A percentile compares a stretch with the other conserved stretches of the same genome.
phyloP scores from a whole-genome alignment of 2,888 invertebrate species.

The Parapristionchus giblindavisi region DNA sequence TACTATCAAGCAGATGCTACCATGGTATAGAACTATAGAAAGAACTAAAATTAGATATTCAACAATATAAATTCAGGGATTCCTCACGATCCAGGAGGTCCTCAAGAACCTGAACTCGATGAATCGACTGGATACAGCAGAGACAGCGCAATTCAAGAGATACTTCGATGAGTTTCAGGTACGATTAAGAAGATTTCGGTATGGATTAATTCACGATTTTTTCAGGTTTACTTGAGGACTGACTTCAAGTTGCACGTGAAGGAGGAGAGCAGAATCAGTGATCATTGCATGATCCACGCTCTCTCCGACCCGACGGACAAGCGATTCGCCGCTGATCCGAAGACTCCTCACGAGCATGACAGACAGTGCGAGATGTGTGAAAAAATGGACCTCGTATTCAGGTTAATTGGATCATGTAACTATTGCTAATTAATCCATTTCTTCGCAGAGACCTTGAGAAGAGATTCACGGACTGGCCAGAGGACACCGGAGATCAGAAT shows the following conservation, averaged over 20 bases:
- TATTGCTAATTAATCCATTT: no score
- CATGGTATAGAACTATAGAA: neutral
- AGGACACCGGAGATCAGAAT: no score
- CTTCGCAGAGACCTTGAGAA: neutral
- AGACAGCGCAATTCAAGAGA: neutral
- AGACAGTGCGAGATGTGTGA: conserved; percentile 39
- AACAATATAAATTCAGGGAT: neutral
- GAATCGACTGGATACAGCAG: neutral
- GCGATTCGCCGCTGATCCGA: neutral
- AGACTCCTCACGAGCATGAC: conserved; percentile 35
- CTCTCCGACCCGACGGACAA: conserved; percentile 30
- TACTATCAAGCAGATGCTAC: neutral
- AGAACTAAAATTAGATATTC: neutral
- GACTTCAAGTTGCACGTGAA: conserved; percentile 41
- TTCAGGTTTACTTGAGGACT: conserved; percentile 38
- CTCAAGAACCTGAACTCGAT: neutral
- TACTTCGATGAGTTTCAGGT: neutral
- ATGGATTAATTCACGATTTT: no score
- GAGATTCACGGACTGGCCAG: neutral
- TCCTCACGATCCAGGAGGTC: neutral
- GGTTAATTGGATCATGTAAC: neutral
- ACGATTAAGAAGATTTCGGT: no score
- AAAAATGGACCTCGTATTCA: neutral
- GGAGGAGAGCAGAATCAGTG: conserved; percentile 26
- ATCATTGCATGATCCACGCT: conserved; percentile 39